A percentile compares a stretch with the other conserved stretches of the same genome.
Evolutionary conservation across 2,113 vertebrate species (phyloP).

Genomic region (Scomber scombrus): DNA sequence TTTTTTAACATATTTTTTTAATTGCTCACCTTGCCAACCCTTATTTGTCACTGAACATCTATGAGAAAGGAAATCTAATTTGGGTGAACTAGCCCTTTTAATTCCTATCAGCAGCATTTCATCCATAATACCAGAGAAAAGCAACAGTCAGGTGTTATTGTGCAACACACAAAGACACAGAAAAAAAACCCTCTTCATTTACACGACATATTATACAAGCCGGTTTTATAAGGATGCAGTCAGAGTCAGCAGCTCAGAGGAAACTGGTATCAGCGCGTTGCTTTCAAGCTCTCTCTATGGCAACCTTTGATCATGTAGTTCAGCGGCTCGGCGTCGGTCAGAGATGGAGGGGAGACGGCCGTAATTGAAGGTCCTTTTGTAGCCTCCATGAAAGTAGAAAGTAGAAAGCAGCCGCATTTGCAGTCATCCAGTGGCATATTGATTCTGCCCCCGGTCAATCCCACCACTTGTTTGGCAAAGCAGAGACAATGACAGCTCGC

Average conservation of each 20-base stretch:
- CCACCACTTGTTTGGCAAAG: constrained; percentile 36
- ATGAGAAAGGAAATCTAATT: no score
- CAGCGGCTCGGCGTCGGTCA: constrained; percentile 31
- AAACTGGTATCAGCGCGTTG: background rate
- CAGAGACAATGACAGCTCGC: constrained; percentile 25
- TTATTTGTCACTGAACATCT: no score
- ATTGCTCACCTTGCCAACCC: no score
- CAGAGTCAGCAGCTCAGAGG: constrained; percentile 22
- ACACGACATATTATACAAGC: background rate
- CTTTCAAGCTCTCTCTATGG: constrained; percentile 76
- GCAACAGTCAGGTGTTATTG: background rate
- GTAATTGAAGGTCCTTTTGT: constrained; percentile 68
- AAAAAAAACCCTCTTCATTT: constrained; percentile 8
- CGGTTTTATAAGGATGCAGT: background rate
- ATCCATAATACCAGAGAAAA: background rate
- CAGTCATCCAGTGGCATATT: constrained; percentile 48
- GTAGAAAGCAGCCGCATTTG: constrained; percentile 49
- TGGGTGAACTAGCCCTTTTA: background rate
- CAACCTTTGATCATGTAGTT: constrained; percentile 73
- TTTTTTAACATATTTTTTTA: no score
- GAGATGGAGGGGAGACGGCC: constrained; percentile 10
- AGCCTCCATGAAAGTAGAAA: constrained; percentile 39
- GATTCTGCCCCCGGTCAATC: constrained; percentile 54
- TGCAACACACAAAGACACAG: background rate
- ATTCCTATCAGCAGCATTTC: background rate